Base-by-base conservation (phyloP, 2,797 vertebrate genomes). In the Dendrocincla tyrannina region DNA sequence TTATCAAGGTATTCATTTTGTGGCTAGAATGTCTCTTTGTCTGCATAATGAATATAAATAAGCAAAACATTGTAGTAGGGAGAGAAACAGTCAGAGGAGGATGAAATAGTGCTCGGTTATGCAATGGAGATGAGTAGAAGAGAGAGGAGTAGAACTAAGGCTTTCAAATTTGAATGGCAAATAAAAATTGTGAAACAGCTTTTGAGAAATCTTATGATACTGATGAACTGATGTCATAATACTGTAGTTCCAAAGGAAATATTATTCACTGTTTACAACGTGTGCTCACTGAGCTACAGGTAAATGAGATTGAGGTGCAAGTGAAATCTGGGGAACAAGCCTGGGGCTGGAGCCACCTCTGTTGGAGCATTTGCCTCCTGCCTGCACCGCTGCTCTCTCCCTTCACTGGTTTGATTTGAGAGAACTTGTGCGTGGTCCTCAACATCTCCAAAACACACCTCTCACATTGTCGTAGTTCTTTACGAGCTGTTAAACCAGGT, bases 11-110 rank as follows among this genome's bases (percentile, higher is more conserved):
- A 32, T 13, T 89, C 28, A 13, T 23, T 82, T 76, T 4, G 7
- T 82, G 67, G 50, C 59, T 82, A 76, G 84, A 63, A 47, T 91
- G 55, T 85, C 74, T 72, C 46, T 84, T 46, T 82, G 30, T 88
- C 52, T 63, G 41, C 63, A 67, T 85, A 89, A 85, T 66, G 52
- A 85, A 74, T 87, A 56, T 53, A 74, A 91, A 89, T 82, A 74
- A 87, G 76, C 24, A 55, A n/a, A 88, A 13, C 9, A 35, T 77
- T 91, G 70, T 11, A 50, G 64, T 35, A 78, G 44, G 30, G 60
- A 58, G 37, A 58, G 63, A 64, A 67, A 52, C 15, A 80, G 63
- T 33, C 39, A n/a, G 47, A 63, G 28, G 32, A 75, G 82, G 46
- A 50, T 83, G 27, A 85, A 91, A 46, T 80, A 76, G 42, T 80